phyloP scores from a whole-genome alignment of 2,797 vertebrate species.

The Cercopithecus diana region DNA sequence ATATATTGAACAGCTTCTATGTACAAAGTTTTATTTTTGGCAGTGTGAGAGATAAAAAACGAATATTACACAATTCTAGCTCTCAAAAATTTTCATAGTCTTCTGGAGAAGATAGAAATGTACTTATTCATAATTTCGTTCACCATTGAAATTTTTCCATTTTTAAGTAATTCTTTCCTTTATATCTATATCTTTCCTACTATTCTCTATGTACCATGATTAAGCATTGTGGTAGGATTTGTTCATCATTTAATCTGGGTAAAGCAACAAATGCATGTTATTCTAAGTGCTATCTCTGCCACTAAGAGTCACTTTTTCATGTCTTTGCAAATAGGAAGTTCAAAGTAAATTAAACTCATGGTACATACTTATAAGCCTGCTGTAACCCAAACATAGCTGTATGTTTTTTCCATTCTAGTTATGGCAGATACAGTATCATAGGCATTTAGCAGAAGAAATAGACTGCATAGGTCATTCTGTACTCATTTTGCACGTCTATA shows the following conservation, averaged over 20 bases:
- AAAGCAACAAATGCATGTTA: not conserved
- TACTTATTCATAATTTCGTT: not conserved
- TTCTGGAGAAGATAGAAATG: not conserved
- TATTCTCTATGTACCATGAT: not conserved
- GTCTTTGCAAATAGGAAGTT: not conserved
- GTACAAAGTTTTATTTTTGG: not conserved
- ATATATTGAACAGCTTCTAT: not conserved
- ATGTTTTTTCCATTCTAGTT: conserved; percentile 10
- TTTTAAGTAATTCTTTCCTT: not conserved
- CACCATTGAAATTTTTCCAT: not conserved
- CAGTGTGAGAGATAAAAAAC: not conserved
- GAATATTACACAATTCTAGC: not conserved
- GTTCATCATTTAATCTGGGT: not conserved
- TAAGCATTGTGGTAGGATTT: not conserved
- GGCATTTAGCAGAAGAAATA: conserved; percentile 30
- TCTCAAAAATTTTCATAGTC: not conserved
- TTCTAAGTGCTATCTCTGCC: not conserved
- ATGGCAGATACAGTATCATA: not conserved
- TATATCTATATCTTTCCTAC: not conserved
- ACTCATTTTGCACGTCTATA: not conserved
- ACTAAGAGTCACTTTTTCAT: not conserved
- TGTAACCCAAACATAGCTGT: not conserved
- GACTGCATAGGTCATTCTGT: not conserved
- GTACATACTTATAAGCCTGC: not conserved
- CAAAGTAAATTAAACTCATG: not conserved